Conservation (phyloP, 2,113 vertebrate genomes). For the Crotophaga sulcirostris region DNA sequence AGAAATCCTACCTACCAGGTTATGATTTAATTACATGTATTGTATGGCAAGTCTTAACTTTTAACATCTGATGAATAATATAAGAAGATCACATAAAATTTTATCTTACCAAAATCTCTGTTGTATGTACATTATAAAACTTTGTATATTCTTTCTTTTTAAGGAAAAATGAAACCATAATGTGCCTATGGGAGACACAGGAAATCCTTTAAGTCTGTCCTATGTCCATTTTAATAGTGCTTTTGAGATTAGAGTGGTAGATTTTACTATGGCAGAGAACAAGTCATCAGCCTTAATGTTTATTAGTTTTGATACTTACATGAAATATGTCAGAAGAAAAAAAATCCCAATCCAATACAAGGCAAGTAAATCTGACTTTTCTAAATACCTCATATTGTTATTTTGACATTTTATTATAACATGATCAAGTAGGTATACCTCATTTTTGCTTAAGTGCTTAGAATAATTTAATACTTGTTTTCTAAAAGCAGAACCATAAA, state of each 20-base stretch:
- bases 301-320: conserved; percentile 6
- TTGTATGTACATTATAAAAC: neutral
- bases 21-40: neutral
- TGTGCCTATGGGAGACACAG: neutral
- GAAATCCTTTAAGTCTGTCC: conserved; percentile 52
- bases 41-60: neutral
- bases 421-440: neutral
- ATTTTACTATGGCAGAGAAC: conserved; percentile 24
- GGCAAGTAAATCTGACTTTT: neutral
- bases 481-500: neutral
- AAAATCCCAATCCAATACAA: neutral
- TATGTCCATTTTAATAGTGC: conserved; percentile 47
- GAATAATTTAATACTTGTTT: neutral
- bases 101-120: neutral
- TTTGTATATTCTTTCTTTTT: neutral
- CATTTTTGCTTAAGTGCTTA: neutral
- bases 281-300: neutral
- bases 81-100: neutral
- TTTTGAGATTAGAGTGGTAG: conserved; percentile 38
- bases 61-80: neutral
- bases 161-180: conserved; percentile 40
- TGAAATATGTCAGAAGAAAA: conserved; percentile 25
- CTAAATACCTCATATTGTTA: neutral
- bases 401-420: neutral
- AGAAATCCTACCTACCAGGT: neutral